Percentiles rank a stretch among this genome's conserved stretches.
Conservation (phyloP, 2,888 invertebrate genomes). For the Lepetodrilus schrolli region DNA sequence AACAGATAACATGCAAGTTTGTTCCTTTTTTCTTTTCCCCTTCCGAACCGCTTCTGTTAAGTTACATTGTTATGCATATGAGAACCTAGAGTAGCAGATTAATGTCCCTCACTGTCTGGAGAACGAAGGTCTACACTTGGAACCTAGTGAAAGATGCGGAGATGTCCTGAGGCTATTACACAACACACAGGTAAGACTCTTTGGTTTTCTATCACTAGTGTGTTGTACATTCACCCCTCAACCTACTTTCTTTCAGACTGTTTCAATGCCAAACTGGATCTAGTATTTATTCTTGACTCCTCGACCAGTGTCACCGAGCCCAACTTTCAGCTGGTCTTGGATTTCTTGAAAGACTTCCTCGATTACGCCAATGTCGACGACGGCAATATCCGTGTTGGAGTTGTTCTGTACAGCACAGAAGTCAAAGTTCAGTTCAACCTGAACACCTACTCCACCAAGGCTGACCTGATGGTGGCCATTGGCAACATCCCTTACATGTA, state of each 20-base stretch:
- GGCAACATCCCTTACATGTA: slow-evolving; percentile 50
- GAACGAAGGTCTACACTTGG: too few relatives aligned
- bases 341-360: slow-evolving; percentile 54
- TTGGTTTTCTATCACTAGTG: background rate
- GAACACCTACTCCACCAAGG: slow-evolving; percentile 47
- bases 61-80: too few relatives aligned
- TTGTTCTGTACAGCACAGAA: slow-evolving; percentile 60
- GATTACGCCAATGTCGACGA: slow-evolving; percentile 54
- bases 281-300: slow-evolving; percentile 66
- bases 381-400: slow-evolving; percentile 63
- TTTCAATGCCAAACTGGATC: slow-evolving; percentile 51
- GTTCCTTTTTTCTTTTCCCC: too few relatives aligned
- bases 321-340: slow-evolving; percentile 56
- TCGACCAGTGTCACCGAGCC: slow-evolving; percentile 63
- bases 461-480: slow-evolving; percentile 54
- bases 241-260: slow-evolving; percentile 42
- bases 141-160: too few relatives aligned
- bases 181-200: background rate
- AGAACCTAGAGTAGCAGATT: too few relatives aligned
- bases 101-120: too few relatives aligned
- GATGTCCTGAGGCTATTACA: too few relatives aligned
- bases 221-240: background rate
- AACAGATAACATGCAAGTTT: too few relatives aligned
- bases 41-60: too few relatives aligned
- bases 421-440: slow-evolving; percentile 60